Evolutionary conservation across 2,113 vertebrate genomes (phyloP).

Genomic region (Pseudopodoces humilis): DNA sequence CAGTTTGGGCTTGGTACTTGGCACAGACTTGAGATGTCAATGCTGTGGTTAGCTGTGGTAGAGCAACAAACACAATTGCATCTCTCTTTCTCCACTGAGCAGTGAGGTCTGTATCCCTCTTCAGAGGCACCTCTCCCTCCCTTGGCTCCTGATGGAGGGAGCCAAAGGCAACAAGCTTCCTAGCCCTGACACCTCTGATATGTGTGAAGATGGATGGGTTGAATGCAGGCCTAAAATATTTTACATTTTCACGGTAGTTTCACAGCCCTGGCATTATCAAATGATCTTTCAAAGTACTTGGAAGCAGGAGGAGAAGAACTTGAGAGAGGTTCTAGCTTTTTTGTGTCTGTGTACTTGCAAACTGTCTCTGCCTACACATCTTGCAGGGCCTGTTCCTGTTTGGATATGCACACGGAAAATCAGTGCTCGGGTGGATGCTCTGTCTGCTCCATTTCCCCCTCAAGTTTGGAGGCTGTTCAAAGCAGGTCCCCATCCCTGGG

Average conservation of each 20-base stretch:
- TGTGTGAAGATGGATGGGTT: constrained; percentile 53
- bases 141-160: neutral
- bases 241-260: constrained; percentile 50
- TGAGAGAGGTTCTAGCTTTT: constrained; percentile 15
- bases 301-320: constrained; percentile 38
- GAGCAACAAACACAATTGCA: neutral
- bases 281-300: constrained; percentile 39
- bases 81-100: neutral
- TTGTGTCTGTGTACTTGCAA: constrained; percentile 47
- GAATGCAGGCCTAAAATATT: constrained; percentile 45
- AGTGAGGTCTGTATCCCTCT: neutral
- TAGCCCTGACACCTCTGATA: constrained; percentile 44
- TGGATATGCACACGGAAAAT: neutral
- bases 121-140: neutral
- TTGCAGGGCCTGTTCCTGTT: neutral
- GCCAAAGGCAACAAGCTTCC: constrained; percentile 50
- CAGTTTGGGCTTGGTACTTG: neutral
- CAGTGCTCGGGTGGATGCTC: neutral
- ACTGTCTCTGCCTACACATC: constrained; percentile 49
- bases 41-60: neutral
- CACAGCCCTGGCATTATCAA: constrained; percentile 40
- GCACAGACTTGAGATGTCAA: neutral
- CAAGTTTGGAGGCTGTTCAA: neutral
- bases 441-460: neutral
- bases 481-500: neutral